Evolutionary conservation across 1,140 invertebrate species (phyloP).

Genomic region (Eurosta solidaginis): DNA sequence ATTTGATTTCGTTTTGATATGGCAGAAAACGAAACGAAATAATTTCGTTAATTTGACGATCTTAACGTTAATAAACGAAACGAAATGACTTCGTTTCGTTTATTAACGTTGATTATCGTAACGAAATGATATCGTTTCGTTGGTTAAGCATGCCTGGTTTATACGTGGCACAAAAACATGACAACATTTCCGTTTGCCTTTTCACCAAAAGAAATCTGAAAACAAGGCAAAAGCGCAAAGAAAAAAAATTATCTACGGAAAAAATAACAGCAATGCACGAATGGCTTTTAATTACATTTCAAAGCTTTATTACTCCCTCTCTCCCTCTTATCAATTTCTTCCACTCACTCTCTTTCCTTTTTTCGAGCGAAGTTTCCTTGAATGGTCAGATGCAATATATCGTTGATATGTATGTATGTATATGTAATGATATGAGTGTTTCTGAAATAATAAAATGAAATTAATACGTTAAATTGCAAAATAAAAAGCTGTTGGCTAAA

Average conservation of each 20-base stretch:
- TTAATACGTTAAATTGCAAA: neutral
- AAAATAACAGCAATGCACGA: conserved; percentile 28
- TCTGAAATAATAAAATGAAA: conserved; percentile 4
- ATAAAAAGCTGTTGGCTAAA: neutral
- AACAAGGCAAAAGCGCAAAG: conserved; percentile 7
- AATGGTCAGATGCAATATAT: conserved; percentile 4
- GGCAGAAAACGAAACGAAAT: no score
- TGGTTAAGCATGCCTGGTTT: neutral
- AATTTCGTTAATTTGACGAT: no score
- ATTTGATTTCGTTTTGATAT: no score
- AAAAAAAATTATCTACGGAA: conserved; percentile 23
- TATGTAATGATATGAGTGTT: no score
- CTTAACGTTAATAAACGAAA: no score
- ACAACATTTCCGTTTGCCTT: conserved; percentile 22
- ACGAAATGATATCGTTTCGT: no score
- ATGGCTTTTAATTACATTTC: conserved; percentile 31
- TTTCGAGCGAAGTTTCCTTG: conserved; percentile 1
- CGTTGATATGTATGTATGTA: neutral
- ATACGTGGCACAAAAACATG: conserved; percentile 8
- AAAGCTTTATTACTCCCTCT: conserved; percentile 19
- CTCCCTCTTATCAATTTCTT: no score
- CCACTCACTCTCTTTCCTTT: no score
- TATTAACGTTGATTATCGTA: no score
- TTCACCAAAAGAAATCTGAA: neutral
- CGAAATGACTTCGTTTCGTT: no score